Base-by-base conservation (phyloP, 2,888 invertebrate species). In the Druceiella hillmani region DNA sequence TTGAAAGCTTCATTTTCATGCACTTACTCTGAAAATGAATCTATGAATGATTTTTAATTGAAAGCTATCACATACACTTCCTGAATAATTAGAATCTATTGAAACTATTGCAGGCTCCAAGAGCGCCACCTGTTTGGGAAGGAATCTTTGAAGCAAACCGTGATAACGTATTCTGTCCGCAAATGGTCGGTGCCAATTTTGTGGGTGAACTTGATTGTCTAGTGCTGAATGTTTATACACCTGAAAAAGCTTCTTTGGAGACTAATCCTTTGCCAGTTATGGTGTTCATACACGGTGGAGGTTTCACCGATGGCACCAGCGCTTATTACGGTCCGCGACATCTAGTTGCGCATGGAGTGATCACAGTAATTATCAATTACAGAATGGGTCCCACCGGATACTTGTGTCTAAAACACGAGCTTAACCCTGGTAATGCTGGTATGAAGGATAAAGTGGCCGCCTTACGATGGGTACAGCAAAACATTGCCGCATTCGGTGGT, bases 381-480 rank as follows among this genome's bases (percentile, higher is more conserved):
- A n/a, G n/a, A n/a, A n/a, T n/a, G n/a, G n/a, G n/a, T n/a, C n/a
- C n/a, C n/a, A n/a, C n/a, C n/a, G 74, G 73, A 10, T 73, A 68
- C 50, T 55, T 72, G 10, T 64, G 64, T 0, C 52, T 68, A 34
- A 61, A 62, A 47, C 56, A 64, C 2, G 35, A 55, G 1, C 48
- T 54, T 37, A 50, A 68, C 4, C 71, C 71, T 13, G 70, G 69
- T n/a, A 71, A 71, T 56, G 59, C 59, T 37, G 71, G 66, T 2
- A 53, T 71, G 10, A 61, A 69, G 2, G 71, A 71, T 49, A 55
- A 57, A 44, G 52, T 69, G 33, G 62, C 66, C 11, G 52, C 69
- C 38, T 56, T 71, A 44, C 55, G 54, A 17, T 71, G 71, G 71
- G 64, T 71, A 49, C 55, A 51, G 43, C 42, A 41, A 25, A 70